Evolutionary conservation across 2,113 vertebrate genomes (phyloP).

Genomic region (Struthidea cinerea): DNA sequence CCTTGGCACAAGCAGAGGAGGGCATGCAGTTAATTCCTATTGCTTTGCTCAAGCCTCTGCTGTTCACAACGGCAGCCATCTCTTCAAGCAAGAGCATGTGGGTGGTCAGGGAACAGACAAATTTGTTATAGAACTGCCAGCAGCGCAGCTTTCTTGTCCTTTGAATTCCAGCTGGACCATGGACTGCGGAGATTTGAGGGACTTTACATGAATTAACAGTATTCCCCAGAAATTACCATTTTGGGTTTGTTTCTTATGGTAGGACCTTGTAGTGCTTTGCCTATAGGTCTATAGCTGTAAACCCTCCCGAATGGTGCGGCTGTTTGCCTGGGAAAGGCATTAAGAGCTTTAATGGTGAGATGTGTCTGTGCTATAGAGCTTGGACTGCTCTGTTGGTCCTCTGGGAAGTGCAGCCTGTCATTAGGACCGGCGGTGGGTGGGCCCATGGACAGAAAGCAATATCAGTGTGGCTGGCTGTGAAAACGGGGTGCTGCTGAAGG

Average conservation of each 20-base stretch:
- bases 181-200: neutral
- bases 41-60: neutral
- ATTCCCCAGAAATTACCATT: neutral
- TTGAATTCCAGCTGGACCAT: accelerated
- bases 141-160: neutral
- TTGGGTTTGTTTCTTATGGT: neutral
- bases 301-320: neutral
- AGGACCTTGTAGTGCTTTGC: neutral
- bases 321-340: neutral
- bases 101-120: neutral
- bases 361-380: neutral
- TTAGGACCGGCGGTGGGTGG: accelerated
- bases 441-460: accelerated
- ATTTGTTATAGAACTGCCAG: neutral
- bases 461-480: neutral
- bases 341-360: neutral
- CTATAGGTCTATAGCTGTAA: neutral
- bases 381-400: accelerated
- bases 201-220: neutral
- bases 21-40: accelerated
- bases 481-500: neutral
- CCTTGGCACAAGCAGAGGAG: neutral
- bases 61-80: accelerated
- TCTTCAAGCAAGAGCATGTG: neutral
- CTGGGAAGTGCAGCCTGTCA: neutral